Evolutionary conservation across 2,113 vertebrate genomes (phyloP), one percentile per base, ranked within the genome.

Genomic region (Gobius niger): DNA sequence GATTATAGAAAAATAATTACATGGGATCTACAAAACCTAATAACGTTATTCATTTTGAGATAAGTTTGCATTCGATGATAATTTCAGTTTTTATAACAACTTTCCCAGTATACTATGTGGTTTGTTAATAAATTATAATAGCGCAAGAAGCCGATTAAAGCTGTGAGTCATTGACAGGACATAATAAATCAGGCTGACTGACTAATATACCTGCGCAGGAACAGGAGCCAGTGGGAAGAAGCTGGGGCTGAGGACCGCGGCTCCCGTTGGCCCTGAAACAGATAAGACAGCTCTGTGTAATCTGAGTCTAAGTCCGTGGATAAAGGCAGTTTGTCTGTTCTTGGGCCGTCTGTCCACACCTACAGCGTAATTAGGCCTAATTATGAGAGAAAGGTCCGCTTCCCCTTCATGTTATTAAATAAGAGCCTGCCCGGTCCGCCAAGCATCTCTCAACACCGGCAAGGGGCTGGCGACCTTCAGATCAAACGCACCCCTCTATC

Each of bases 251-350:
- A 95, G 93, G 93, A 94, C 87, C 86, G 94, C 95, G 95, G 93
- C 94, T 91, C 93, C 94, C 92, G 93, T 93, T 95, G 93, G 94
- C 93, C 92, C 92, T 90, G 94, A 87, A 95, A 94, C 93, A 98
- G 96, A 98, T 96, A 98, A 98, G 94, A 94, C 94, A 91, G 93
- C 95, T 93, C 94, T 75, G 86, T 42, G 98, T 99, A 99, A 99
- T 96, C 96, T 92, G 96, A 99, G 95, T 98, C 98, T 96, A 96
- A 98, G 95, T 95, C 94, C 86, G 47, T 90, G 98, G 95, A 99
- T 99, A 99, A 99, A 99, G 96, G 94, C 96, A 98, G 96, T 96
- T 98, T 99, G 97, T 99, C 96, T 97, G 96, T 94, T 97, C 94
- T 95, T 94, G 93, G 96, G 91, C 91, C 61, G 77, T 98, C 97